Base-by-base conservation (phyloP, 1,140 invertebrate species). In the Brachionus rotundiformis region DNA sequence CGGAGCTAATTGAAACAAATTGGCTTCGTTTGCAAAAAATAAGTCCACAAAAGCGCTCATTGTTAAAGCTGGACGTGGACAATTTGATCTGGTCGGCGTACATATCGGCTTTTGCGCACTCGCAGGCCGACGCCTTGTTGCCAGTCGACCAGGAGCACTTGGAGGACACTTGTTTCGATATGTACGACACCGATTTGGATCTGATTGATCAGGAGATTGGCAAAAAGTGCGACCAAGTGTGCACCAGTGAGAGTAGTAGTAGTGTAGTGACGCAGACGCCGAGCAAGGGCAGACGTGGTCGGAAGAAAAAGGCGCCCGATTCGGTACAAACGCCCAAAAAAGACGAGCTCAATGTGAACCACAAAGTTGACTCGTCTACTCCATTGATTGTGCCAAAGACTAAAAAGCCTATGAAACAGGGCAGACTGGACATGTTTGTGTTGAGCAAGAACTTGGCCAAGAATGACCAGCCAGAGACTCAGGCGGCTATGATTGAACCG, bases 11-110 rank as follows among this genome's bases (percentile, higher is more conserved):
- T 3, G 3, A 73, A 6, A n/a, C 41, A 41, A 27, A 73, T 44
- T 41, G 36, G 36, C 13, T 25, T 1, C n/a, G 68, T 13, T 5
- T 73, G 11, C 23, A 73, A 3, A 44, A 41, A 6, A 73, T 73
- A 31, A 44, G 19, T 25, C 7, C 0, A 23, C 16, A 73, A 44
- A 73, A 73, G 25, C 16, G 68, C 7, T 13, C n/a, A 3, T 25
- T 73, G 29, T 44, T 73, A 25, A 73, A 25, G 13, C 13, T 73
- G 10, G 11, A 29, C 25, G 16, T 27, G 23, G 4, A 41, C 10
- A 73, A 73, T 73, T 47, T 73, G 6, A 47, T 73, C 3, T 73
- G 68, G 68, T 73, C 68, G 19, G 36, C 68, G 19, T 73, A 73
- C 25, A 73, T 73, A 19, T 73, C 68, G 19, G 33, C 68, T 10